A percentile compares a stretch with the other conserved stretches of the same genome.
Evolutionary conservation across 2,888 invertebrate species (phyloP).

Genomic region (Spodoptera littoralis): DNA sequence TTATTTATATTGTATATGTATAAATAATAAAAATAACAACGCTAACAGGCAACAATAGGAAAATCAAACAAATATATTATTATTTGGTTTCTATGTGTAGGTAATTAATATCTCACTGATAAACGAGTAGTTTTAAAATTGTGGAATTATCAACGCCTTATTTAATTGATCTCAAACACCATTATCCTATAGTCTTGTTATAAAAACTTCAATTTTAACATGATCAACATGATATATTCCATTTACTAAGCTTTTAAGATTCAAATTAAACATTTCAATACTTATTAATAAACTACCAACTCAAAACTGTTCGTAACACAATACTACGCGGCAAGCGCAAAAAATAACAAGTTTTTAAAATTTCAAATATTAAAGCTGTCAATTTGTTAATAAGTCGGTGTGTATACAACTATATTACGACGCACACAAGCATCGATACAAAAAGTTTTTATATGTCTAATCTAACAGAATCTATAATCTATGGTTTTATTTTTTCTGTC

Average conservation of each 20-base stretch:
- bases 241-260: no score
- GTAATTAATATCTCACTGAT: conserved; percentile 1
- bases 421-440: conserved; percentile 1
- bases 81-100: conserved; percentile 32
- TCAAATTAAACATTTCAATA: not conserved
- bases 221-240: conserved; percentile 14
- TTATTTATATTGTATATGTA: not conserved
- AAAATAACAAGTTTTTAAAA: conserved; percentile 15
- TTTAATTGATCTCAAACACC: no score
- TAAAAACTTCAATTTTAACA: not conserved
- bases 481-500: conserved; percentile 17
- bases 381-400: not conserved
- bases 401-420: conserved; percentile 6
- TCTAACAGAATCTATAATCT: conserved; percentile 7
- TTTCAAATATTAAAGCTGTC: not conserved
- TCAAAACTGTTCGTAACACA: conserved; percentile 8
- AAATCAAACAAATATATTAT: conserved; percentile 23
- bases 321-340: not conserved
- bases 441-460: conserved; percentile 2
- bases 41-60: conserved; percentile 21
- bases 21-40: conserved; percentile 32
- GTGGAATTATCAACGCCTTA: no score
- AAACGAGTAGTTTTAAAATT: no score
- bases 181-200: no score
- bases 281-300: conserved; percentile 21